Percentiles rank a stretch among this genome's conserved stretches.
Conservation (phyloP, 2,888 invertebrate genomes). For the Diaperis boleti region DNA sequence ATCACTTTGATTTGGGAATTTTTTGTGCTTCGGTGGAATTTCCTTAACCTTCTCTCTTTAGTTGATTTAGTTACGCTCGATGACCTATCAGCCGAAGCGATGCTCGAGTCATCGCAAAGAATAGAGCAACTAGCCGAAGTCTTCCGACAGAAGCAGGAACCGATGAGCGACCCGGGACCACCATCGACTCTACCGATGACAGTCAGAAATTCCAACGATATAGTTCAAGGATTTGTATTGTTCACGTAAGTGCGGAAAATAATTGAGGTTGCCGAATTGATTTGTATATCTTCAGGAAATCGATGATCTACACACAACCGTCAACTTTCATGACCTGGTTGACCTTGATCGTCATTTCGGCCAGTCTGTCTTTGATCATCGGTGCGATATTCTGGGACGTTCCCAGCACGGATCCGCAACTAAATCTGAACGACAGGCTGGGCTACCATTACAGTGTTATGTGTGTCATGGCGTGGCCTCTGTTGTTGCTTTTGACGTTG, state of each 20-base stretch:
- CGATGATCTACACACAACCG: constrained; percentile 85
- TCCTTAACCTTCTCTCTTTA: too few species aligned
- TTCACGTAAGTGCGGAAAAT: constrained; percentile 74
- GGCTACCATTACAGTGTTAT: constrained; percentile 90
- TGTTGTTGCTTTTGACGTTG: constrained; percentile 75
- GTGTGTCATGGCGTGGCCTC: constrained; percentile 83
- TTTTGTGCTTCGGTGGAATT: too few species aligned
- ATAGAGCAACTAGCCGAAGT: constrained; percentile 91
- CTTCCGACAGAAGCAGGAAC: constrained; percentile 77
- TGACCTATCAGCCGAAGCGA: constrained; percentile 92
- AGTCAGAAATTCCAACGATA: constrained; percentile 74
- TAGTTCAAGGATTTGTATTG: constrained; percentile 79
- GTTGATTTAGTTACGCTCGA: constrained; percentile 95
- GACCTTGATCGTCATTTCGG: constrained; percentile 82
- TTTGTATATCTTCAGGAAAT: constrained; percentile 68
- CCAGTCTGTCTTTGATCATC: constrained; percentile 83
- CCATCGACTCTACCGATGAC: constrained; percentile 81
- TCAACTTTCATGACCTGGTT: constrained; percentile 85
- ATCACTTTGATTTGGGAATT: too few species aligned
- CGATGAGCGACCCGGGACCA: constrained; percentile 79
- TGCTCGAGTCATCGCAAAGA: constrained; percentile 93
- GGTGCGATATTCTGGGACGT: constrained; percentile 94
- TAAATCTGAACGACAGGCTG: constrained; percentile 80
- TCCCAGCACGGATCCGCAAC: constrained; percentile 79
- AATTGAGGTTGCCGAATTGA: too few species aligned